Conservation (phyloP, 64 coral and sea anemone species). For the Astreopora myriophthalma region DNA sequence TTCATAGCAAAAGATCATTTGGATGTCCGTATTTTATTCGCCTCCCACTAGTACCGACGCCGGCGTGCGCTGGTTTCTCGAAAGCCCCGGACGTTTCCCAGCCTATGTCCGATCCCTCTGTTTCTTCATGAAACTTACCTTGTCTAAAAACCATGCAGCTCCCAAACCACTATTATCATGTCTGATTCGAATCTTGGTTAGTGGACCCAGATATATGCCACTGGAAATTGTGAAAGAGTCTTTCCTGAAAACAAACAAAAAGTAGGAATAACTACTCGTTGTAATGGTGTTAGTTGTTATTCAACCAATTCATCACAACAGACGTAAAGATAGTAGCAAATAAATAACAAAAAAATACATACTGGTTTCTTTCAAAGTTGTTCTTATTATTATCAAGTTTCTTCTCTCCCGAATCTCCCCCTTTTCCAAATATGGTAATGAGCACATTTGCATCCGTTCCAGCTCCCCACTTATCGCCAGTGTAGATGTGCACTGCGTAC, state of each 20-base stretch:
- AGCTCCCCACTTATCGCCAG: slow-evolving; percentile 88
- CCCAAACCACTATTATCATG: slow-evolving; percentile 92
- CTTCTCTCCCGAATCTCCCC: slow-evolving; percentile 90
- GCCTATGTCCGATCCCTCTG: too few relatives aligned
- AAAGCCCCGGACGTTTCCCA: too few relatives aligned
- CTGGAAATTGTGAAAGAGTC: slow-evolving; percentile 82
- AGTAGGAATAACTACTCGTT: not conserved
- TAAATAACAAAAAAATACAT: not conserved
- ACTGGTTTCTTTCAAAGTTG: slow-evolving; percentile 97
- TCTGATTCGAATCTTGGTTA: slow-evolving; percentile 86
- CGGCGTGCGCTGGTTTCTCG: too few relatives aligned
- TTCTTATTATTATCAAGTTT: slow-evolving; percentile 90
- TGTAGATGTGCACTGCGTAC: slow-evolving; percentile 90
- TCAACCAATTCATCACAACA: too few relatives aligned
- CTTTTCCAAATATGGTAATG: slow-evolving; percentile 95
- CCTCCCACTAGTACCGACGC: too few relatives aligned
- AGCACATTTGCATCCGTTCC: slow-evolving; percentile 96
- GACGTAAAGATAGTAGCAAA: too few relatives aligned
- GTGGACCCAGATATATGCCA: slow-evolving; percentile 72
- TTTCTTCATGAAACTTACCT: slow-evolving; percentile 30
- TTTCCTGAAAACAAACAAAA: slow-evolving; percentile 57
- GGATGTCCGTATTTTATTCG: too few relatives aligned
- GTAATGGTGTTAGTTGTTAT: too few relatives aligned
- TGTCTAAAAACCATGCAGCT: slow-evolving; percentile 95
- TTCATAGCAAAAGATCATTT: too few relatives aligned